Evolutionary conservation across 2,888 invertebrate genomes (phyloP).

Genomic region (Drosophila anomelani): DNA sequence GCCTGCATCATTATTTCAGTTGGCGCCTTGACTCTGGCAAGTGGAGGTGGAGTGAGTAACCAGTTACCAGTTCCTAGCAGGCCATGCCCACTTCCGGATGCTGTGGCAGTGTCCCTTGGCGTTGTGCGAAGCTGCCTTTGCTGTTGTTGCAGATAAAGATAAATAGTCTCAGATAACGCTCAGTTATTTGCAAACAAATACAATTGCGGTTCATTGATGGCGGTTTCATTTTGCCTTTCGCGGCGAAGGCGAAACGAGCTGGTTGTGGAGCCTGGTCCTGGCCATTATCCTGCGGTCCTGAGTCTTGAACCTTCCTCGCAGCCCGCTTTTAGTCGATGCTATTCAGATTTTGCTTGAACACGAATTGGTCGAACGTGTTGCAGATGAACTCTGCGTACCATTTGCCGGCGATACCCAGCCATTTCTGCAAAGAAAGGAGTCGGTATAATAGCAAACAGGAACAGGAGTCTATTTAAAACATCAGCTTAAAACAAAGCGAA

Average conservation of each 20-base stretch:
- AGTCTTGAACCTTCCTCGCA: slow-evolving; percentile 5
- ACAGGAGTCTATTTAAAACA: neutral
- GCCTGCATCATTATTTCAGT: slow-evolving; percentile 77
- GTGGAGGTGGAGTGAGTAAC: slow-evolving; percentile 6
- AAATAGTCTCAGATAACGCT: slow-evolving; percentile 79
- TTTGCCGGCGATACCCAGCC: slow-evolving; percentile 30
- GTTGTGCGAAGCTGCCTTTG: slow-evolving; percentile 50
- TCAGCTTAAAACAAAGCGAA: neutral
- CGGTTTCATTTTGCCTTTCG: slow-evolving; percentile 59
- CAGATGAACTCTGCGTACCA: slow-evolving; percentile 50
- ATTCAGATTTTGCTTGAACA: slow-evolving; percentile 16
- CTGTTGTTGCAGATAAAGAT: slow-evolving; percentile 75
- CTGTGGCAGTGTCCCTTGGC: slow-evolving; percentile 61
- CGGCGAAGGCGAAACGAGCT: slow-evolving; percentile 24
- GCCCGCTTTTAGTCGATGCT: slow-evolving; percentile 5
- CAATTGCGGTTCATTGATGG: slow-evolving; percentile 80
- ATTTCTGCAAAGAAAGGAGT: slow-evolving; percentile 25
- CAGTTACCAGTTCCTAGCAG: slow-evolving; percentile 8
- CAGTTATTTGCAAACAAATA: slow-evolving; percentile 81
- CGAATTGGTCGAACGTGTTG: slow-evolving; percentile 42
- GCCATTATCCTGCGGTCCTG: slow-evolving; percentile 58
- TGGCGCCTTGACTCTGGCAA: slow-evolving; percentile 65
- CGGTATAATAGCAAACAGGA: neutral
- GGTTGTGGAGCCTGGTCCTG: slow-evolving; percentile 15
- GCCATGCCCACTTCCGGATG: slow-evolving; percentile 31